A percentile compares a stretch with the other conserved stretches of the same genome.
Conservation (phyloP, 2,113 vertebrate genomes). For the Jacana jacana region DNA sequence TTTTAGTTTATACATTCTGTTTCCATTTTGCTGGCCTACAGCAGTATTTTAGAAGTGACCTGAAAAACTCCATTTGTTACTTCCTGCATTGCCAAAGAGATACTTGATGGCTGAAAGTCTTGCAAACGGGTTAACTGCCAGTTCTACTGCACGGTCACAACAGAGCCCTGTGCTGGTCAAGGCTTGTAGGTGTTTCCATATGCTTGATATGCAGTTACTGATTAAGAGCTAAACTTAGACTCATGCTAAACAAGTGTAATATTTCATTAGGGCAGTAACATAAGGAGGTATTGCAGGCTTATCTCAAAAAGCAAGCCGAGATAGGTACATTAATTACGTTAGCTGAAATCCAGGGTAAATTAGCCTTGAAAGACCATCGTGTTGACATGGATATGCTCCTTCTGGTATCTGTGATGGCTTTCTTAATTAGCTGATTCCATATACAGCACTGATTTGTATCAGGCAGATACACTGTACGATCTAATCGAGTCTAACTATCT, state of each 20-base stretch:
- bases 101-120: neutral
- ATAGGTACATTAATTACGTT: neutral
- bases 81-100: neutral
- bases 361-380: neutral
- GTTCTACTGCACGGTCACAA: neutral
- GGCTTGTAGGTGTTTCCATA: neutral
- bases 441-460: neutral
- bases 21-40: neutral
- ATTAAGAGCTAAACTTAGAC: neutral
- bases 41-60: neutral
- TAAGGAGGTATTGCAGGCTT: neutral
- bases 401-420: neutral
- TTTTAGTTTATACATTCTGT: neutral
- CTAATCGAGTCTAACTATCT: neutral
- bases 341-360: slow-evolving; percentile 2
- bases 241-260: neutral
- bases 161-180: neutral
- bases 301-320: neutral
- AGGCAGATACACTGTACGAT: neutral
- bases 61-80: neutral
- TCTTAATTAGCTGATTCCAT: neutral
- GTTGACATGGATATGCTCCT: neutral
- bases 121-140: neutral
- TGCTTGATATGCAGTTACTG: neutral
- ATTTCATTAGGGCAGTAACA: neutral